phyloP scores from a whole-genome alignment of 2,797 vertebrate species.

The Danio aesculapii region DNA sequence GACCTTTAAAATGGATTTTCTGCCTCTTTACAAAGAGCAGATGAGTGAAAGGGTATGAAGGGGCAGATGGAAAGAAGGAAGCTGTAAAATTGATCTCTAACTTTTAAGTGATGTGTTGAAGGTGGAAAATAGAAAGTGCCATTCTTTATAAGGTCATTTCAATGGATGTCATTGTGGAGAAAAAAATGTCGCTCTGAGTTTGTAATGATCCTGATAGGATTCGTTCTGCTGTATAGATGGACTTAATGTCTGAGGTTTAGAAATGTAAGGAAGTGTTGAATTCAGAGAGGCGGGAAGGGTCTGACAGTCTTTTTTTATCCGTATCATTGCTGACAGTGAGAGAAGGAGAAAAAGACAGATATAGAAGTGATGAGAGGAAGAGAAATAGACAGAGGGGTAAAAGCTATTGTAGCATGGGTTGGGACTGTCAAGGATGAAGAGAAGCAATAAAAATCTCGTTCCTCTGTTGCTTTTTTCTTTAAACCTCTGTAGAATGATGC shows the following conservation, averaged over 20 bases:
- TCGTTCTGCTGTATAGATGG: conserved; percentile 4
- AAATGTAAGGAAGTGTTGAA: conserved; percentile 19
- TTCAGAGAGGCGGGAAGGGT: not conserved
- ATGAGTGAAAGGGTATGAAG: conserved; percentile 56
- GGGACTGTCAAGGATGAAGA: not conserved
- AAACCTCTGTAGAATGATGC: not conserved
- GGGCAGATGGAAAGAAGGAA: conserved; percentile 61
- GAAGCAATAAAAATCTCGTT: conserved; percentile 46
- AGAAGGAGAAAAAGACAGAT: not conserved
- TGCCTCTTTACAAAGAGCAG: conserved; percentile 68
- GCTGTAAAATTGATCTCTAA: conserved; percentile 50
- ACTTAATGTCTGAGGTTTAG: conserved; percentile 14
- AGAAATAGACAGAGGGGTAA: not conserved
- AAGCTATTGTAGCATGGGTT: conserved; percentile 3
- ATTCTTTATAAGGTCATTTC: conserved; percentile 49
- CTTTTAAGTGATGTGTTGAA: conserved; percentile 47
- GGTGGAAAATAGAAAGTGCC: conserved; percentile 46
- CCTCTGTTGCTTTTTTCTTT: conserved; percentile 34
- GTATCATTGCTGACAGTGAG: conserved; percentile 8
- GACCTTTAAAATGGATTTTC: conserved; percentile 79
- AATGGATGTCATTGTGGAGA: conserved; percentile 17
- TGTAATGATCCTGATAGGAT: conserved; percentile 25
- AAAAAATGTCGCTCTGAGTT: not conserved
- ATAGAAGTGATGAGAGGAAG: conserved; percentile 11
- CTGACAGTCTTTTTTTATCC: not conserved